phyloP scores from a whole-genome alignment of 2,888 invertebrate species.

The Stenchaetothrips biformis region DNA sequence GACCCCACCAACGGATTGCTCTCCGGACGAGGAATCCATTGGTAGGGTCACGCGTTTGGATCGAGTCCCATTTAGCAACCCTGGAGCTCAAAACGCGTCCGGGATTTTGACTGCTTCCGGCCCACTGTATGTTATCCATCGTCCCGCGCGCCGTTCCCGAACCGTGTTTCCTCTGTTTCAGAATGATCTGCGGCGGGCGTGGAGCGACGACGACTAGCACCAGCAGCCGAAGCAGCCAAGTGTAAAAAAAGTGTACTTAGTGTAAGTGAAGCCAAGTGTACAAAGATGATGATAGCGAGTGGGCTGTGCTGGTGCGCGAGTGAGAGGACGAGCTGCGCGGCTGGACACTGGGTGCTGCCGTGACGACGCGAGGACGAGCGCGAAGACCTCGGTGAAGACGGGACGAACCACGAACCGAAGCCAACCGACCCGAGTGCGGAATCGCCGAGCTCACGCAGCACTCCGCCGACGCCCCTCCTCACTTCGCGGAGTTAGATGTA shows the following conservation, averaged over 20 bases:
- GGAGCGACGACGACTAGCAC: not conserved
- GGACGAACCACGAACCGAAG: not conserved
- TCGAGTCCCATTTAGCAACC: no score
- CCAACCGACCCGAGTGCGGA: not conserved
- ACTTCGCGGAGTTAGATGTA: not conserved
- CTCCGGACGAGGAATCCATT: no score
- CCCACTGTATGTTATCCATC: not conserved
- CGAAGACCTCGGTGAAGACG: not conserved
- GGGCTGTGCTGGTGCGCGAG: not conserved
- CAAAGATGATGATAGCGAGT: not conserved
- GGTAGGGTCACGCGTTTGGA: no score
- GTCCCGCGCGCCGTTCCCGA: not conserved
- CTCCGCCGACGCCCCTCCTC: not conserved
- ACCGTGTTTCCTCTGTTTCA: not conserved
- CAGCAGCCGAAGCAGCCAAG: not conserved
- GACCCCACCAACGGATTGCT: no score
- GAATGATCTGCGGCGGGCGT: not conserved
- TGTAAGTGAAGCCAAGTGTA: conserved; percentile 10
- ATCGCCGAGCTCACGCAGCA: not conserved
- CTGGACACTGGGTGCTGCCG: not conserved
- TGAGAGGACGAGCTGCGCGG: not conserved
- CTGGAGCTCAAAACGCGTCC: no score
- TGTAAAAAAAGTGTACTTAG: conserved; percentile 25
- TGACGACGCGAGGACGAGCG: not conserved
- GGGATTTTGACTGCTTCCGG: not conserved